Percentiles rank a stretch among this genome's conserved stretches.
phyloP scores from a whole-genome alignment of 2,797 vertebrate species.

The Cryptoprocta ferox region DNA sequence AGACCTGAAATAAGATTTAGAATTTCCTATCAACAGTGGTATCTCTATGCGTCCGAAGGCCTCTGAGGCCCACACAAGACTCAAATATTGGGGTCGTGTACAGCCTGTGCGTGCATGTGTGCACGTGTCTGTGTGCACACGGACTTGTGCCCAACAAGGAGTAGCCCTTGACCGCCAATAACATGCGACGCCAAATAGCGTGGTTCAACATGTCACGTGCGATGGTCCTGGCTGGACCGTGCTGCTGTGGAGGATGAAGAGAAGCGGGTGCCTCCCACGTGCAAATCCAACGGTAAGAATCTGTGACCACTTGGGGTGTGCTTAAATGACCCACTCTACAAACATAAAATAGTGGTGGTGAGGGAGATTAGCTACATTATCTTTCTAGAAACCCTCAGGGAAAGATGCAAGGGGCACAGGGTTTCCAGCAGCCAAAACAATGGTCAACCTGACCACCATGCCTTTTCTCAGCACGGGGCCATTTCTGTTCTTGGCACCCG shows the following conservation, averaged over 20 bases:
- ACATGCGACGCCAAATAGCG: background rate
- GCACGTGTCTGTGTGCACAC: background rate
- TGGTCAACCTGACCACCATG: fast-evolving
- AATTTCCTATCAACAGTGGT: conserved; percentile 85
- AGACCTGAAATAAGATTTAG: conserved; percentile 90
- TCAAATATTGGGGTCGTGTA: conserved; percentile 54
- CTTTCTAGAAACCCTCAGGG: background rate
- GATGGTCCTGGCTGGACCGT: fast-evolving
- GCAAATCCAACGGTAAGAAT: background rate
- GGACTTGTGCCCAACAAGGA: conserved; percentile 28
- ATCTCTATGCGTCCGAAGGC: conserved; percentile 76
- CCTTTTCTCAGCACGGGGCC: background rate
- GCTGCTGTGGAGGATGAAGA: fast-evolving
- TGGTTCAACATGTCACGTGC: fast-evolving
- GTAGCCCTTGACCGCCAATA: conserved; percentile 78
- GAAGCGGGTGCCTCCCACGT: fast-evolving
- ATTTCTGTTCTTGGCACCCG: background rate
- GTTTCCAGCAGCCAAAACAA: fast-evolving
- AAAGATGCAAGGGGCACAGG: background rate
- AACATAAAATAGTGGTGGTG: background rate
- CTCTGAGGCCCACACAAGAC: conserved; percentile 80
- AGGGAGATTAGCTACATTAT: fast-evolving
- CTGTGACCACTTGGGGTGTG: background rate
- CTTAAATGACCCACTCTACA: background rate
- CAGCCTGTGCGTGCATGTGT: background rate